Percentiles rank a stretch among this genome's conserved stretches.
Conservation (phyloP, 2,888 invertebrate species). For the Calameuta idolon region DNA sequence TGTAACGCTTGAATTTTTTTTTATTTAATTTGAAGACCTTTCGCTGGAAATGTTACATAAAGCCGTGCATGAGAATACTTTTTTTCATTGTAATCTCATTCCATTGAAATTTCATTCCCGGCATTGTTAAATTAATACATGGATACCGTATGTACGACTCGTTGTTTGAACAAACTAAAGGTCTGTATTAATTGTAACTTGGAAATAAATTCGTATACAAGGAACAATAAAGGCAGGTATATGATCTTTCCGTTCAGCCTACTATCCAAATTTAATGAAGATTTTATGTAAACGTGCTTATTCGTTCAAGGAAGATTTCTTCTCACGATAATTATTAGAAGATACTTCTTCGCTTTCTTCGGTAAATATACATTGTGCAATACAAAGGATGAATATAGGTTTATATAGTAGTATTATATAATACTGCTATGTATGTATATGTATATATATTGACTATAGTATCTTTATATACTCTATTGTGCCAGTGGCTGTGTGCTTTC, state of each 20-base stretch:
- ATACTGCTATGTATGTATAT: no score
- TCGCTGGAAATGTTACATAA: neutral
- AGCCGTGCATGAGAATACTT: neutral
- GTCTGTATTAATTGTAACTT: neutral
- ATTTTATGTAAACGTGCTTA: neutral
- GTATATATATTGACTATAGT: neutral
- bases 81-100: neutral
- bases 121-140: neutral
- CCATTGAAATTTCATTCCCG: neutral
- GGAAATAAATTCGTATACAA: neutral
- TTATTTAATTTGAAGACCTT: neutral
- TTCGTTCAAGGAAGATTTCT: neutral
- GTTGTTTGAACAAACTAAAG: neutral
- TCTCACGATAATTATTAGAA: neutral
- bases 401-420: no score
- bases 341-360: neutral
- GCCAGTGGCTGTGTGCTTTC: neutral
- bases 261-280: neutral
- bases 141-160: neutral
- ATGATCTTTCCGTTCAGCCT: neutral
- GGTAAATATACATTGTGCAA: neutral
- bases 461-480: neutral
- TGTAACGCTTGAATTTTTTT: conserved; percentile 44
- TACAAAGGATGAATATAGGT: neutral
- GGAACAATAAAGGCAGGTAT: neutral